Evolutionary conservation across 2,888 invertebrate genomes (phyloP).

Genomic region (Caenorhabditis imperialis): DNA sequence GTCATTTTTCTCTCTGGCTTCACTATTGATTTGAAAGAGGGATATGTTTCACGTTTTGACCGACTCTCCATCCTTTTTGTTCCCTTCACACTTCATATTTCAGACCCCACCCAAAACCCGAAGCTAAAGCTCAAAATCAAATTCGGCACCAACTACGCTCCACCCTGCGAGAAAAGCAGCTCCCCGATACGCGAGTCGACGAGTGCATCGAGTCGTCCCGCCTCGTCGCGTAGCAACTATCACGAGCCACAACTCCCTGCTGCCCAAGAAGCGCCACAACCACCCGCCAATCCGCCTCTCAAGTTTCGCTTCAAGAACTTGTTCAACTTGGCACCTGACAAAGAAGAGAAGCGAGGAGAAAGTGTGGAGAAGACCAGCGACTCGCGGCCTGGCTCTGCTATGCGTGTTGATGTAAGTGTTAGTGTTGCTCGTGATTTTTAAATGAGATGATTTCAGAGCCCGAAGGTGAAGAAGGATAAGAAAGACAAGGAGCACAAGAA

Average conservation of each 20-base stretch:
- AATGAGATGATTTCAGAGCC: constrained; percentile 19
- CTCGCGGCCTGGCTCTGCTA: constrained; percentile 26
- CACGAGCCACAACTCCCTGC: constrained; percentile 1
- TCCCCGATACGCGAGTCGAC: constrained; percentile 37
- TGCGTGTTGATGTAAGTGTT: background rate
- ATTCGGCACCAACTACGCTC: constrained; percentile 8
- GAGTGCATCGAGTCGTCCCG: constrained; percentile 24
- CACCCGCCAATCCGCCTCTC: constrained; percentile 20
- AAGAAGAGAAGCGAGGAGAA: background rate
- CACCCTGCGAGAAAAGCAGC: background rate
- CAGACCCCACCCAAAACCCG: constrained; percentile 22
- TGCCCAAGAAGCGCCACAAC: background rate
- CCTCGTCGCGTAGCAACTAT: constrained; percentile 17
- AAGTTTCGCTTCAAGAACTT: constrained; percentile 51
- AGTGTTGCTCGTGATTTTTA: background rate
- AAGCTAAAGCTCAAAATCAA: constrained; percentile 48
- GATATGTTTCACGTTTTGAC: too few species aligned
- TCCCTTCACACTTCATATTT: too few species aligned
- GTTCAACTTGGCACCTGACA: constrained; percentile 8
- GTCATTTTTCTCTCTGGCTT: too few species aligned
- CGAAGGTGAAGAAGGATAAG: constrained; percentile 26
- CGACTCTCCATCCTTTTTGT: too few species aligned
- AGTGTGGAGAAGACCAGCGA: background rate
- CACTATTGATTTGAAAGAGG: too few species aligned
- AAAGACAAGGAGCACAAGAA: constrained; percentile 45